Evolutionary conservation across 2,797 vertebrate genomes (phyloP), one percentile per base, ranked within the genome.

Genomic region (Microtus agrestis): DNA sequence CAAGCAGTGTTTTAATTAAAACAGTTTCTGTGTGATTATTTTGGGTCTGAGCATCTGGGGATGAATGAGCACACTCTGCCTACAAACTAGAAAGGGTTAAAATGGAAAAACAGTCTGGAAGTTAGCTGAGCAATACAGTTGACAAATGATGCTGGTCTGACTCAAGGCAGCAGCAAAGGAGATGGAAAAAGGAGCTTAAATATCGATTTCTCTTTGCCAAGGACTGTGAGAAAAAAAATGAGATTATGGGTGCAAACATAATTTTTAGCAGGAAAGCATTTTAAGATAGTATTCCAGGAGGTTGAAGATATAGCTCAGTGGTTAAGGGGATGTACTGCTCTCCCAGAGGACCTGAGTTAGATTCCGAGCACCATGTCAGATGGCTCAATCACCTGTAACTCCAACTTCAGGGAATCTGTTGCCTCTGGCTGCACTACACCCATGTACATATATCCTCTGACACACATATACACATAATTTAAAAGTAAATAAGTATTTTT

Each of bases 191-290:
- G 87, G 9, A 40, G 82, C 23, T 77, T 63, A 92, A 91, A 63
- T 69, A 90, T 59, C 23, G 81, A 92, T 79, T 89, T 94, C 71
- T 93, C 81, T 96, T 87, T 86, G 77, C 25, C 77, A 29, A 78
- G 31, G 82, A 73, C 37, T 19, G 0, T 65, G 84, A 89, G 54
- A 79, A n/a, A 97, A 85, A 85, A 93, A 93, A 90, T 90, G 65
- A 89, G 79, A 91, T 82, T 94, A 93, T n/a, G 2, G 65, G 61
- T 34, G 2, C 69, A 54, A 91, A 91, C 15, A 69, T 48, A 92
- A 61, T 51, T 87, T 94, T 95, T 56, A 91, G 96, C 12, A 85
- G 46, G 89, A 87, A 93, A 91, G 19, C 40, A 93, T 73, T 93
- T 92, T 23, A 85, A 43, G 78, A 87, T 93, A 93, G 9, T 73